Evolutionary conservation across 2,113 vertebrate genomes (phyloP).

Genomic region (Lipotes vexillifer): DNA sequence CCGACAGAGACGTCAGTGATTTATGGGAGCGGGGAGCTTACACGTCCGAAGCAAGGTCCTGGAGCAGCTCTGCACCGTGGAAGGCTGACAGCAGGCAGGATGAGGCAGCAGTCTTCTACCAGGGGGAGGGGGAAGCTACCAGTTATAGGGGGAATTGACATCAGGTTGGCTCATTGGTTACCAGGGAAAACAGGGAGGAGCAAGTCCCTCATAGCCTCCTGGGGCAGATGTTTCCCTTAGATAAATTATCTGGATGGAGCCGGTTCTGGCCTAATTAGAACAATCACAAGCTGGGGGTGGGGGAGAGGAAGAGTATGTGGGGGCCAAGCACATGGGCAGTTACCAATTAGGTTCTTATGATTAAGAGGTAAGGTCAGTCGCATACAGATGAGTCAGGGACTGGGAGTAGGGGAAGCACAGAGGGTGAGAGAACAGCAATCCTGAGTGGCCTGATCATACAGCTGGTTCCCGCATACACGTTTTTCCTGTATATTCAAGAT

Average conservation of each 20-base stretch:
- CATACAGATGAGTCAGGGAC: neutral
- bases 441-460: neutral
- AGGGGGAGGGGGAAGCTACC: neutral
- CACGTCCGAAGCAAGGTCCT: neutral
- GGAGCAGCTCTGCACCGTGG: neutral
- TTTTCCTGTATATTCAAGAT: neutral
- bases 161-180: neutral
- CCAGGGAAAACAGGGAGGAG: neutral
- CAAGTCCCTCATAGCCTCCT: neutral
- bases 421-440: neutral
- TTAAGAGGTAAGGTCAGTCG: neutral
- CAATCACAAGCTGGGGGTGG: neutral
- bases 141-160: neutral
- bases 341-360: neutral
- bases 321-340: neutral
- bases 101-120: neutral
- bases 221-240: neutral
- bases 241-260: neutral
- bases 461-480: too few relatives aligned
- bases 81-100: neutral
- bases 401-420: rapidly evolving
- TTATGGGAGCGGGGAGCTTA: neutral
- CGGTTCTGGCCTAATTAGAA: neutral
- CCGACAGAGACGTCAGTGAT: neutral
- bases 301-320: neutral